A percentile compares a stretch with the other conserved stretches of the same genome.
These are phyloP conservation scores for Fukomys damarensis DNA, from an alignment of 2,113 vertebrate genomes.

Conservation along the genomic window DNA sequence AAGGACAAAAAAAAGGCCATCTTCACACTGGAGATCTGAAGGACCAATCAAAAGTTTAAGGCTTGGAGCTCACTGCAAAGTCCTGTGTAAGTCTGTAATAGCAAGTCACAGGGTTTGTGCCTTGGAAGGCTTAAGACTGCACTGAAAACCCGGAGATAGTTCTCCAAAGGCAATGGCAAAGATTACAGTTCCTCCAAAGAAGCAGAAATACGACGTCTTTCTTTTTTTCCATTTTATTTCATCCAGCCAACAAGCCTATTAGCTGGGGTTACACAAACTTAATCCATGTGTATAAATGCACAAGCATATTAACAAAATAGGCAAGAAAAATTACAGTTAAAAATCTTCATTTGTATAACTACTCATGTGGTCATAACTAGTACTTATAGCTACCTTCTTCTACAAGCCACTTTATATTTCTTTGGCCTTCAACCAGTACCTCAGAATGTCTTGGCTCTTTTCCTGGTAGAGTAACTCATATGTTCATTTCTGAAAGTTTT, in stretches of 20 bases:
- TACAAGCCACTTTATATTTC: background rate
- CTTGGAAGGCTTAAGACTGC: background rate
- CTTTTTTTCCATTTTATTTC: background rate
- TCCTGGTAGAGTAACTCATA: background rate
- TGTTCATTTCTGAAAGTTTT: background rate
- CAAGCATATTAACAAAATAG: background rate
- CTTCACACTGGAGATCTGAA: background rate
- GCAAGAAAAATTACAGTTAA: background rate
- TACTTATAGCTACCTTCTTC: background rate
- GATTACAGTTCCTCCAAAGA: background rate
- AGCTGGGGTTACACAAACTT: background rate
- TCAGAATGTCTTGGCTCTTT: background rate
- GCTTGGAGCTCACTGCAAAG: background rate
- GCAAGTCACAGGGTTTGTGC: background rate
- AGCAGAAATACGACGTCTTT: background rate
- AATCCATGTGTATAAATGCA: background rate
- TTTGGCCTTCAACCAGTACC: background rate
- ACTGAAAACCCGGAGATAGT: background rate
- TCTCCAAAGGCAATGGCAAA: background rate
- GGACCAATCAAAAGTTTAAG: background rate
- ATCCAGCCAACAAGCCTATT: background rate
- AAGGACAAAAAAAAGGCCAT: background rate
- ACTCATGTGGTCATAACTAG: background rate
- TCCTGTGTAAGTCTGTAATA: background rate
- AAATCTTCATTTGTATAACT: background rate